phyloP scores from a whole-genome alignment of 2,888 invertebrate species.

The Hipparchia semele region DNA sequence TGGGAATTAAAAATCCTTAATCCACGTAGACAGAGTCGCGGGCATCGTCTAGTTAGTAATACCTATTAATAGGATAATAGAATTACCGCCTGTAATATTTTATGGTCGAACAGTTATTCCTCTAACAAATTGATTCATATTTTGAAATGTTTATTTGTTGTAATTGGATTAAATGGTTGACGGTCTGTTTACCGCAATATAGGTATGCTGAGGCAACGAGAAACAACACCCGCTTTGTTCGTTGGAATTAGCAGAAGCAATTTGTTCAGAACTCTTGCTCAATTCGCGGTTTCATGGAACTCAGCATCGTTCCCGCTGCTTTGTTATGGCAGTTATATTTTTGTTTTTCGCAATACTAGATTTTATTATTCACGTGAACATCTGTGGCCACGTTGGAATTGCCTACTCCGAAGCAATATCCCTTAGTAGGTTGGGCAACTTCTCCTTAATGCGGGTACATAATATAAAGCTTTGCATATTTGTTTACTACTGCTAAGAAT shows the following conservation, averaged over 20 bases:
- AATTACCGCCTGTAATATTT: background rate
- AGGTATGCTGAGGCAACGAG: conserved; percentile 46
- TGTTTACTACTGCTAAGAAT: too few relatives aligned
- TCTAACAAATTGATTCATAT: conserved; percentile 17
- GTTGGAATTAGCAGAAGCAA: conserved; percentile 66
- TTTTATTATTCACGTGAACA: conserved; percentile 22
- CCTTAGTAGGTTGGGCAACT: background rate
- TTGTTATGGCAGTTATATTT: conserved; percentile 31
- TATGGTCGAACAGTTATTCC: background rate
- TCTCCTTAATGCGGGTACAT: background rate
- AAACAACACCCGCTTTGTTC: conserved; percentile 62
- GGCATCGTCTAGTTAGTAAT: too few relatives aligned
- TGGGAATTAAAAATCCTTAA: too few relatives aligned
- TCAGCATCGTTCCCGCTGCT: conserved; percentile 30
- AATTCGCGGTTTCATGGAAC: conserved; percentile 58
- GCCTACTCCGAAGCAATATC: background rate
- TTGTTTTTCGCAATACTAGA: conserved; percentile 26
- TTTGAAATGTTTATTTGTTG: conserved; percentile 18
- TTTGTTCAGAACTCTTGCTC: conserved; percentile 58
- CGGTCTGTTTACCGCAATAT: conserved; percentile 37
- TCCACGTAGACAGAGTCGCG: too few relatives aligned
- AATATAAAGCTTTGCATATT: too few relatives aligned
- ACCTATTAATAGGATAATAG: background rate
- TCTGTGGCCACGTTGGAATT: background rate
- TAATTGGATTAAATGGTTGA: conserved; percentile 32